Conservation (phyloP, 1,140 invertebrate species). For the Drosophila ambigua region DNA sequence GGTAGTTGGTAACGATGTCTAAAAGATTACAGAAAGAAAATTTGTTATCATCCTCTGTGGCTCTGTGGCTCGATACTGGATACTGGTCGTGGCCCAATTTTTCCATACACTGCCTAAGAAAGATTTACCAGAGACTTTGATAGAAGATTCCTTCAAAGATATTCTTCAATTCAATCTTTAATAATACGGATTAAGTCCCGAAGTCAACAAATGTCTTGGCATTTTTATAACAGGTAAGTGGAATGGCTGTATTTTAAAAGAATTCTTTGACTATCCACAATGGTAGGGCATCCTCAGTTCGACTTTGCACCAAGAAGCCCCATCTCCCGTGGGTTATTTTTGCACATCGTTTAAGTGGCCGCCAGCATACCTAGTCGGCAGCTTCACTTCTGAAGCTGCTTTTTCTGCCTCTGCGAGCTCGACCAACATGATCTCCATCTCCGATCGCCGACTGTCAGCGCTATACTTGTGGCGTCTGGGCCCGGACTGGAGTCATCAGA, state of each 20-base stretch:
- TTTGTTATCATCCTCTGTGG: no score
- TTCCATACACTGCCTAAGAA: no score
- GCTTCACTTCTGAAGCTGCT: constrained; percentile 7
- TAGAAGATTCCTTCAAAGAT: no score
- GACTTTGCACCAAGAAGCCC: background rate
- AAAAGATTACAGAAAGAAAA: no score
- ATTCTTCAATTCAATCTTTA: no score
- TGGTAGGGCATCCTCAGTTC: constrained; percentile 40
- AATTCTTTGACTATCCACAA: background rate
- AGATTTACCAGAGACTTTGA: no score
- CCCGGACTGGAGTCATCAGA: constrained; percentile 41
- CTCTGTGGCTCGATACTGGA: no score
- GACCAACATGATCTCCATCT: constrained; percentile 36
- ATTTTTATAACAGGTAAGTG: no score
- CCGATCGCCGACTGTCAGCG: constrained; percentile 62
- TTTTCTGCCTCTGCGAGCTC: constrained; percentile 5
- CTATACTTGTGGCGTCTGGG: constrained; percentile 61
- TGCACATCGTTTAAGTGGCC: constrained; percentile 65
- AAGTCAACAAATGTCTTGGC: no score
- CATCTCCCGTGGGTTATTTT: constrained; percentile 52
- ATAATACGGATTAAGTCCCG: no score
- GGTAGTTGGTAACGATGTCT: constrained; percentile 56
- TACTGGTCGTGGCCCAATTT: no score
- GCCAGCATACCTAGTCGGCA: constrained; percentile 64
- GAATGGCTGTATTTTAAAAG: no score